Conservation (phyloP, 2,797 vertebrate species). For the Sebastes melanostomus region DNA sequence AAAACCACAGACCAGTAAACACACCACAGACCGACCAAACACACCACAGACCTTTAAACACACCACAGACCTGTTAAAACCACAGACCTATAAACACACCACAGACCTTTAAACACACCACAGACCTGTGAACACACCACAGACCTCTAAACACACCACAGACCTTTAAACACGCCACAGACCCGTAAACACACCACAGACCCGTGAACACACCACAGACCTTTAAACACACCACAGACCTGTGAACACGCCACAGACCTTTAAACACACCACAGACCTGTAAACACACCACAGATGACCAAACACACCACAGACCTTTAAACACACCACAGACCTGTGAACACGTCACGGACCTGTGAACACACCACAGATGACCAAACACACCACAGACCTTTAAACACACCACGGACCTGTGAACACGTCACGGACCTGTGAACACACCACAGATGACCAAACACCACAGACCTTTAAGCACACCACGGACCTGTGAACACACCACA, state of each 20-base stretch:
- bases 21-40: too few relatives aligned
- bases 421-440: neutral
- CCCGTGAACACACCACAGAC: too few relatives aligned
- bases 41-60: neutral
- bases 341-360: fast-evolving
- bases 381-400: too few relatives aligned
- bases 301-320: too few relatives aligned
- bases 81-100: neutral
- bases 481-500: neutral
- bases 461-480: neutral
- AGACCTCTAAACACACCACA: neutral
- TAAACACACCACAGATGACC: neutral
- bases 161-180: neutral
- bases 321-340: too few relatives aligned
- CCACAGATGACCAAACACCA: neutral
- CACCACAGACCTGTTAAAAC: neutral
- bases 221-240: too few relatives aligned
- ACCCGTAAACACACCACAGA: neutral
- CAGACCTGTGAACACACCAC: neutral
- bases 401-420: fast-evolving
- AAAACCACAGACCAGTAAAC: neutral
- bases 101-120: neutral
- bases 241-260: too few relatives aligned
- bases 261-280: neutral
- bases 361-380: too few relatives aligned